Evolutionary conservation across 2,888 invertebrate genomes (phyloP), one percentile per base, ranked within the genome.

Genomic region (Lydus trimaculatus): DNA sequence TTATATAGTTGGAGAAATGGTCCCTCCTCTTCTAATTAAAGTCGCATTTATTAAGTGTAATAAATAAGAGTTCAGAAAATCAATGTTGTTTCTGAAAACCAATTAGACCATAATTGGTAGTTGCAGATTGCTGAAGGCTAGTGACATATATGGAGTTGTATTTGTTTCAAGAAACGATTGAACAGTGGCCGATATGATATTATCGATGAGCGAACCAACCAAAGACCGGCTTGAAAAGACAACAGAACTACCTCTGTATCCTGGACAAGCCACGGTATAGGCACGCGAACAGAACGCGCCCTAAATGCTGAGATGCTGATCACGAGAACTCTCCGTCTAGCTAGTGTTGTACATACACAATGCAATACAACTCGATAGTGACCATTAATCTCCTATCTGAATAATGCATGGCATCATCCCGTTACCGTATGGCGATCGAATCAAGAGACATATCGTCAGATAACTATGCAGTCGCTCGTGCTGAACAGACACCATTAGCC

Each of bases 21-120:
- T 73, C 72, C 76, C 78, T 76, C 74, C 75, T 76, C 71, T 74
- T 70, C 78, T 76, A 80, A 81, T 80, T 80, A 80, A 79, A 81
- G 72, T 74, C 74, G 76, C 78, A 79, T 82, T 81, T 82, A 82
- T 82, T 82, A 81, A 82, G 79, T 76, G 80, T 78, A 78, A 82
- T 80, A 82, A 81, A 80, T 80, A 81, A 80, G 76, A 81, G 79
- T 82, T 79, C 81, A 80, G 81, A 84, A 84, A 84, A 84, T 84
- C 84, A 84, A 84, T 84, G 84, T 84, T 82, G 80, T 82, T 85
- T 85, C 85, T 84, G 79, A 83, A 85, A 85, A 85, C 83, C 85
- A 84, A 85, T 85, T 85, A 85, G 84, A 84, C 85, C 85, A 84
- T 85, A 85, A 85, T 84, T 82, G 85, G 85, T 81, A 83, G 83